phyloP scores from a whole-genome alignment of 2,888 invertebrate species.

The Spilarctia lutea region DNA sequence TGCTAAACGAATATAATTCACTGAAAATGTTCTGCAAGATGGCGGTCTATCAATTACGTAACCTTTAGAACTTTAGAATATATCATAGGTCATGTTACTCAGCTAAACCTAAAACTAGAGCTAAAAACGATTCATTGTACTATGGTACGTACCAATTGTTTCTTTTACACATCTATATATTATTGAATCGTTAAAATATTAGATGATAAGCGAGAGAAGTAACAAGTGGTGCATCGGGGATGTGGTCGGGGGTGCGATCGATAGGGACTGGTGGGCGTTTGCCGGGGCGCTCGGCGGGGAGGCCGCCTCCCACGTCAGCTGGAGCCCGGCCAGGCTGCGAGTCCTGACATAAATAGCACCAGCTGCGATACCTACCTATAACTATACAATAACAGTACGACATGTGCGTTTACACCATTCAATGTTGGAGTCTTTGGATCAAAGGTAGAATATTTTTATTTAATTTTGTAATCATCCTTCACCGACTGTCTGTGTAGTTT shows the following conservation, averaged over 20 bases:
- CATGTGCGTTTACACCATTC: not conserved
- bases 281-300: slow-evolving; percentile 42
- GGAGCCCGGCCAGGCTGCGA: slow-evolving; percentile 59
- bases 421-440: not conserved
- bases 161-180: not conserved
- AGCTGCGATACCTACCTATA: slow-evolving; percentile 24
- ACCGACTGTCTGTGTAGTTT: not conserved
- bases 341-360: slow-evolving; percentile 56
- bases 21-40: not conserved
- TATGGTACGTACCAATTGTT: not conserved
- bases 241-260: slow-evolving; percentile 62
- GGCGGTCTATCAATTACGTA: not conserved
- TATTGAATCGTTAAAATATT: not conserved
- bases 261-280: slow-evolving; percentile 51
- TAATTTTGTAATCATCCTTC: not conserved
- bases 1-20: not conserved
- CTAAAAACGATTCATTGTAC: not conserved
- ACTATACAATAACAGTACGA: slow-evolving; percentile 7
- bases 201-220: slow-evolving; percentile 61
- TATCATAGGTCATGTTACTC: not conserved
- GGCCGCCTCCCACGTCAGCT: slow-evolving; percentile 62
- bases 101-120: not conserved
- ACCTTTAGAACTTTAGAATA: not conserved
- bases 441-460: not conserved
- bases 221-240: slow-evolving; percentile 79